Base-by-base conservation (phyloP, 2,113 vertebrate species). In the Sebastes schlegelii region DNA sequence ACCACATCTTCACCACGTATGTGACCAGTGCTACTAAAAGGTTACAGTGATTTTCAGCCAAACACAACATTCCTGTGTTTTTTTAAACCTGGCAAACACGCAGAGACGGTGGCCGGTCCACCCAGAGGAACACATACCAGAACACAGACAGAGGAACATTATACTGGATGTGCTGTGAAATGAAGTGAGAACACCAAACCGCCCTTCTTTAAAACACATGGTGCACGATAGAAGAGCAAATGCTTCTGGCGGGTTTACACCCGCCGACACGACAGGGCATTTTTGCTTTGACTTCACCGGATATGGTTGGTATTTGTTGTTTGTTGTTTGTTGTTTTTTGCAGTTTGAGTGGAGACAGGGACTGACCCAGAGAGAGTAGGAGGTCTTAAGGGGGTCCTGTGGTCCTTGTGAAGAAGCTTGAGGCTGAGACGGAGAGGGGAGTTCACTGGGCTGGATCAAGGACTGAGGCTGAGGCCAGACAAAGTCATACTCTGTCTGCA, bases 321-420 rank as follows among this genome's bases (percentile, higher is more conserved):
- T 69, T 14, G 23, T 34, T 34, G 26, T 34, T 34, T 42, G 17
- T n/a, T 66, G 40, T 43, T 57, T 57, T 19, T 45, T 2, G 48
- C 2, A 54, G 43, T 54, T 26, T 34, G 17, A 34, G 21, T 42
- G 54, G 51, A n/a, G 54, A 48, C n/a, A 34, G 8, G 42, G 66
- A 90, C 98, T 97, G 90, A 99, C 98, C 97, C 96, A 97, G 57
- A 98, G 93, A 0, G 95, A 87, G 87, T 94, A 92, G 43, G 96
- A 93, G 1, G 91, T 91, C 12, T 82, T 92, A 69, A 57, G 88
- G 8, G 82, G 86, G 43, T 94, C 91, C 77, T 90, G 89, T 49
- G 79, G 79, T 72, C 61, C 92, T 74, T 89, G 89, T 55, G 90
- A 95, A 77, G 91, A 95, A 21, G 95, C 89, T 0, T 95, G 95